A percentile compares a stretch with the other conserved stretches of the same genome.
phyloP scores from a whole-genome alignment of 2,888 invertebrate species.

The Cantharis rustica region DNA sequence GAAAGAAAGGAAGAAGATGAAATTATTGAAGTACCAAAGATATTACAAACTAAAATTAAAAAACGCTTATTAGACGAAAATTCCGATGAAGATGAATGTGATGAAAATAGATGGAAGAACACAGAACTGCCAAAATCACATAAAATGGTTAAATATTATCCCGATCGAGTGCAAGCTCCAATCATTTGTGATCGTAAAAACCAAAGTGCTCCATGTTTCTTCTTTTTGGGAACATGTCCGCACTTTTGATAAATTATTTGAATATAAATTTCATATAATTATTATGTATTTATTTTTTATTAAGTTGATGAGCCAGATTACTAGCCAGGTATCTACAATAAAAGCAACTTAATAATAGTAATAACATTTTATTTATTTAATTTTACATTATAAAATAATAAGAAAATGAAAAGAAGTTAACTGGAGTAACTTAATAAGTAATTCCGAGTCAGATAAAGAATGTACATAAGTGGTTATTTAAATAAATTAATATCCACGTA shows the following conservation, averaged over 20 bases:
- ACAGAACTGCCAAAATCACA: background rate
- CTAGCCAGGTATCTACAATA: too few relatives aligned
- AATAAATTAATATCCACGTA: background rate
- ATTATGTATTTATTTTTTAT: too few relatives aligned
- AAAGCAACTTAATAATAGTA: too few relatives aligned
- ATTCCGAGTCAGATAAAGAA: too few relatives aligned
- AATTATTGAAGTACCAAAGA: slow-evolving; percentile 6
- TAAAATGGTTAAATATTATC: background rate
- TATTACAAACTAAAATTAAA: background rate
- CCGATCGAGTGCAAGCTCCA: background rate
- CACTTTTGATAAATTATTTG: too few relatives aligned
- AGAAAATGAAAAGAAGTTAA: too few relatives aligned
- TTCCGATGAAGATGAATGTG: background rate
- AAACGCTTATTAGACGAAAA: background rate
- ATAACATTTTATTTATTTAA: too few relatives aligned
- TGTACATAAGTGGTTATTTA: background rate
- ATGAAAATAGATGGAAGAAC: background rate
- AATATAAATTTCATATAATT: too few relatives aligned
- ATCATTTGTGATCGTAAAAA: background rate
- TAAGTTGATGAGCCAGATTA: too few relatives aligned
- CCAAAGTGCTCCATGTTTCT: background rate
- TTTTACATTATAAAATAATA: too few relatives aligned
- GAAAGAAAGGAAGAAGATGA: background rate
- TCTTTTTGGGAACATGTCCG: background rate
- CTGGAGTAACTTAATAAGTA: too few relatives aligned